These are phyloP conservation scores for Linurgus olivaceus DNA, from an alignment of 2,797 vertebrate species.

Conservation along the genomic window DNA sequence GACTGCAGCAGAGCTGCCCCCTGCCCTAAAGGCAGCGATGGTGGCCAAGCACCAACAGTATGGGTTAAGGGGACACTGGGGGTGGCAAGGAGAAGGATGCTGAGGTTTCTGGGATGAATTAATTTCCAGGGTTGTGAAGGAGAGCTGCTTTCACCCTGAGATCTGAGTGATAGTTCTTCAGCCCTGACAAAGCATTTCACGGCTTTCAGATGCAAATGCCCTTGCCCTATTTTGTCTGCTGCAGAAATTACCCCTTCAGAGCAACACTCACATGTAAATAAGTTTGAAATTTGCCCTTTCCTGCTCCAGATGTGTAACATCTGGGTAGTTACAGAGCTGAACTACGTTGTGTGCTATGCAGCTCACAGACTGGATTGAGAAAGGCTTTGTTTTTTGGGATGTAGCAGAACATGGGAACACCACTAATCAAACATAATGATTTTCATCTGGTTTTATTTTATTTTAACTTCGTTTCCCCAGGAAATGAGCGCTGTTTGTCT, in stretches of 20 bases:
- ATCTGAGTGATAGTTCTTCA: background rate
- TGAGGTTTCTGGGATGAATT: background rate
- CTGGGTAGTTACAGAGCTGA: background rate
- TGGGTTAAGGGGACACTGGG: background rate
- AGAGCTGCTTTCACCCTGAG: background rate
- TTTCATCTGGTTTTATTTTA: background rate
- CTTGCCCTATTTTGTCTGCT: background rate
- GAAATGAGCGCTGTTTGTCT: background rate
- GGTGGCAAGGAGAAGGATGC: background rate
- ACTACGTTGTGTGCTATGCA: background rate
- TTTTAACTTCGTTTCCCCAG: background rate
- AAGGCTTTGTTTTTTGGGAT: background rate
- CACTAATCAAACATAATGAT: background rate
- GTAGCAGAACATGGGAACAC: background rate
- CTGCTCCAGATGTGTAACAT: background rate
- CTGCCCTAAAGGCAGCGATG: background rate
- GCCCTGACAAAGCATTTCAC: background rate
- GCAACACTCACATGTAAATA: background rate
- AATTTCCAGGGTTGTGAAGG: background rate
- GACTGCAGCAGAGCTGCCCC: background rate
- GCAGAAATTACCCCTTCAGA: background rate
- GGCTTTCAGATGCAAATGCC: background rate
- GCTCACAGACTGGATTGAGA: background rate
- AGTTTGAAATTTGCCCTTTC: background rate
- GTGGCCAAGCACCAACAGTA: background rate